A percentile compares a stretch with the other conserved stretches of the same genome.
phyloP scores from a whole-genome alignment of 2,888 invertebrate genomes.

The Heliothis peltigera region DNA sequence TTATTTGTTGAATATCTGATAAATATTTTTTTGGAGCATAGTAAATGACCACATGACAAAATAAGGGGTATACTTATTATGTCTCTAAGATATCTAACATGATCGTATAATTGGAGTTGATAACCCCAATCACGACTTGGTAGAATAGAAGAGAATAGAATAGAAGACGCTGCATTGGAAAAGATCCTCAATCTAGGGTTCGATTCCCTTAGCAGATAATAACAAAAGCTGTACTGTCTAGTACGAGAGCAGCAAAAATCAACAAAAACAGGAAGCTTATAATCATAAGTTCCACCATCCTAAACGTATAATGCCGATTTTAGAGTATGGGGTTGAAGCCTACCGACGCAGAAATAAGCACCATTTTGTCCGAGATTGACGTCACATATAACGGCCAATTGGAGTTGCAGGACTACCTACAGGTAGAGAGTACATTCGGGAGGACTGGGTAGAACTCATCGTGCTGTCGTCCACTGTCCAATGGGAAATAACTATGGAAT shows the following conservation, averaged over 20 bases:
- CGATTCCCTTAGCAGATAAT: conserved; percentile 8
- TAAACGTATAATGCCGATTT: conserved; percentile 65
- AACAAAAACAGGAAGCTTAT: not conserved
- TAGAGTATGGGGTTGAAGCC: conserved; percentile 92
- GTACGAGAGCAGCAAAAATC: too few species aligned
- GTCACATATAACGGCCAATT: conserved; percentile 95
- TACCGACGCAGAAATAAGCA: conserved; percentile 92
- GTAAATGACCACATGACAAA: too few species aligned
- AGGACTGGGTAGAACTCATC: conserved; percentile 60
- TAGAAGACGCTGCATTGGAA: not conserved
- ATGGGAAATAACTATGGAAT: conserved; percentile 23
- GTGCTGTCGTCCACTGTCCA: conserved; percentile 55
- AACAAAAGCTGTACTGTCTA: too few species aligned
- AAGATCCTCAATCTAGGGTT: conserved; percentile 2
- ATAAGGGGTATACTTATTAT: too few species aligned
- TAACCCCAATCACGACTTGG: too few species aligned
- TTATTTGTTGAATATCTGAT: too few species aligned
- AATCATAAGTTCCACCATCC: not conserved
- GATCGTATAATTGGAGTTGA: too few species aligned
- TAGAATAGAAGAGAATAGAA: too few species aligned
- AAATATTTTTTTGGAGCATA: too few species aligned
- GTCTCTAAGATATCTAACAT: too few species aligned
- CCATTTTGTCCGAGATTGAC: conserved; percentile 95
- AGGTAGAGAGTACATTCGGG: conserved; percentile 90
- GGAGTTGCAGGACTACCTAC: conserved; percentile 96